Percentiles rank a stretch among this genome's conserved stretches.
phyloP scores from a whole-genome alignment of 2,113 vertebrate genomes.

The Varanus komodoensis region DNA sequence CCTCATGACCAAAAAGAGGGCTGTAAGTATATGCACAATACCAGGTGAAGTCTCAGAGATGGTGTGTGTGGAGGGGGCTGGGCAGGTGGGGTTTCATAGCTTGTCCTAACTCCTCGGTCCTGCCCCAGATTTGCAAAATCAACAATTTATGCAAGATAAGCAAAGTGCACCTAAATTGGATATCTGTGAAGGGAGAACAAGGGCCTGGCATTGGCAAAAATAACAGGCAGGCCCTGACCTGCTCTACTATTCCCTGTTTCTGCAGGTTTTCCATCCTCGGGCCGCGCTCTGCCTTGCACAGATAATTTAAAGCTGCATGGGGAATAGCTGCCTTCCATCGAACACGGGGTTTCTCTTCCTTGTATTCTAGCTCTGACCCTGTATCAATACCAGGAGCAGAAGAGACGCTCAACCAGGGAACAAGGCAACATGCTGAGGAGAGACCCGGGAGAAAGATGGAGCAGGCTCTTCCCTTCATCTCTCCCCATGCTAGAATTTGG shows the following conservation, averaged over 20 bases:
- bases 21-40: neutral
- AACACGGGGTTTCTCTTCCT: too few relatives aligned
- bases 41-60: neutral
- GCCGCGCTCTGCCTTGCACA: neutral
- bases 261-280: too few relatives aligned
- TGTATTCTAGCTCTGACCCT: too few relatives aligned
- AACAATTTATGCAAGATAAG: neutral
- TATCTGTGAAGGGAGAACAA: too few relatives aligned
- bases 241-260: neutral
- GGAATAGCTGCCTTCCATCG: neutral
- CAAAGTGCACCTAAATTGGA: neutral
- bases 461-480: too few relatives aligned
- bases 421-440: too few relatives aligned
- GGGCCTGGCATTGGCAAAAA: neutral
- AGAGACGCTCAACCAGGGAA: too few relatives aligned
- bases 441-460: too few relatives aligned
- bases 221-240: conserved; percentile 1
- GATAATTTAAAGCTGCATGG: neutral
- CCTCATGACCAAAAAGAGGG: neutral
- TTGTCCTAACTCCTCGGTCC: too few relatives aligned
- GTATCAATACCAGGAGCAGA: too few relatives aligned
- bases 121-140: neutral
- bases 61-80: neutral
- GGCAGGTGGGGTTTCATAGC: too few relatives aligned
- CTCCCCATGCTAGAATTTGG: too few relatives aligned